phyloP scores from a whole-genome alignment of 2,113 vertebrate genomes.

The Meles meles region DNA sequence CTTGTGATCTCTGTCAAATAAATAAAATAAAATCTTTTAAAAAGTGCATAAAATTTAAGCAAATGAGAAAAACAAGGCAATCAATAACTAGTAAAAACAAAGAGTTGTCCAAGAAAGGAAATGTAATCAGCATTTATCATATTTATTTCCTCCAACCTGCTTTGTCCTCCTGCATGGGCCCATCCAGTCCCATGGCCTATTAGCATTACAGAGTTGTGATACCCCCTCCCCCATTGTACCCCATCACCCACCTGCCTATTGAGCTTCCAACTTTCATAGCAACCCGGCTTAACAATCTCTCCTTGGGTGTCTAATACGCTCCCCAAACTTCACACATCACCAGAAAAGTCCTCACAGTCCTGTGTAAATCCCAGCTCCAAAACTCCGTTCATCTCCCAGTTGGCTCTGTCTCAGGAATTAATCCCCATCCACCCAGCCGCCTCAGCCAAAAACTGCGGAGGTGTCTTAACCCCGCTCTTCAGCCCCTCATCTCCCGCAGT shows the following conservation, averaged over 20 bases:
- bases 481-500: background rate
- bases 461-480: background rate
- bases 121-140: no score
- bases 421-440: background rate
- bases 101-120: background rate
- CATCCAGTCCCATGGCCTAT: background rate
- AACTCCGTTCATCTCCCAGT: background rate
- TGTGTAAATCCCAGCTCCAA: background rate
- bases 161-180: background rate
- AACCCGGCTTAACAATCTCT: background rate
- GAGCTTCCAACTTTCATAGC: background rate
- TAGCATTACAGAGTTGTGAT: background rate
- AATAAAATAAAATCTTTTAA: no score
- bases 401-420: background rate
- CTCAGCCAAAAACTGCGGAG: background rate
- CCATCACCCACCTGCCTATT: background rate
- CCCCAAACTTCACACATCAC: background rate
- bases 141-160: background rate
- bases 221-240: background rate
- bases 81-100: background rate
- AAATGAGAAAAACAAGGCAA: background rate
- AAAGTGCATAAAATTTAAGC: background rate
- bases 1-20: background rate
- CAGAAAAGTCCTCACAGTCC: background rate
- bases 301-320: background rate